phyloP scores from a whole-genome alignment of 2,113 vertebrate genomes.

The Corydoras maculifer region DNA sequence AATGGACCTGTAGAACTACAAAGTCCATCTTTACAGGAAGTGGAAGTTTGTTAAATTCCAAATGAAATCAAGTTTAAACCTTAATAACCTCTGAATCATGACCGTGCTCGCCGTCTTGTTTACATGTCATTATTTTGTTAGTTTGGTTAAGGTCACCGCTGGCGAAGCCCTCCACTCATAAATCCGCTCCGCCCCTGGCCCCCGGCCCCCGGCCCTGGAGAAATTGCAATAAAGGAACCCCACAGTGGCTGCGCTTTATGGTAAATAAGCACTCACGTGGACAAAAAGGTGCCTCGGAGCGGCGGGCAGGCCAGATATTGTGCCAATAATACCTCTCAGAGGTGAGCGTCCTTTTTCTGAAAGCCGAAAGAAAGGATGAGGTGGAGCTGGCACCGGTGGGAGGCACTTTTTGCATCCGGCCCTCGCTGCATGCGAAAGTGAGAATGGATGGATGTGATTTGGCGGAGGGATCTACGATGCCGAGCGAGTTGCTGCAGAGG shows the following conservation, averaged over 20 bases:
- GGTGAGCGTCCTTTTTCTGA: conserved; percentile 10
- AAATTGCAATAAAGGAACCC: conserved; percentile 24
- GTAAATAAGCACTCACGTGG: not conserved
- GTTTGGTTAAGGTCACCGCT: conserved; percentile 17
- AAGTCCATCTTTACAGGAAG: too few species aligned
- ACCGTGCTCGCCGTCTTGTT: too few species aligned
- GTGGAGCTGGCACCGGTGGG: conserved; percentile 8
- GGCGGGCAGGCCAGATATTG: conserved; percentile 8
- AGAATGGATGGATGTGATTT: conserved; percentile 23
- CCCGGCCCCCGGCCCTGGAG: not conserved
- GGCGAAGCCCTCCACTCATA: conserved; percentile 25
- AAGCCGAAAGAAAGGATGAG: not conserved
- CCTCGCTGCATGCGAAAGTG: not conserved
- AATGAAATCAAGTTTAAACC: too few species aligned
- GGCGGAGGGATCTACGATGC: conserved; percentile 22
- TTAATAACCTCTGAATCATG: too few species aligned
- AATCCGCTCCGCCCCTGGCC: not conserved
- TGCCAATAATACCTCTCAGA: conserved; percentile 12
- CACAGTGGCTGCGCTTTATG: conserved; percentile 11
- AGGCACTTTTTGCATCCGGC: conserved; percentile 18
- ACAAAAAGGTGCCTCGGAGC: conserved; percentile 19
- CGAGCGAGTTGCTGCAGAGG: conserved; percentile 32
- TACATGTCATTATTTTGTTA: conserved; percentile 9
- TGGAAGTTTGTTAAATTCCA: too few species aligned
- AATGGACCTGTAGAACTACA: too few species aligned